Evolutionary conservation across 2,113 vertebrate species (phyloP).

Genomic region (Eulacestoma nigropectus): DNA sequence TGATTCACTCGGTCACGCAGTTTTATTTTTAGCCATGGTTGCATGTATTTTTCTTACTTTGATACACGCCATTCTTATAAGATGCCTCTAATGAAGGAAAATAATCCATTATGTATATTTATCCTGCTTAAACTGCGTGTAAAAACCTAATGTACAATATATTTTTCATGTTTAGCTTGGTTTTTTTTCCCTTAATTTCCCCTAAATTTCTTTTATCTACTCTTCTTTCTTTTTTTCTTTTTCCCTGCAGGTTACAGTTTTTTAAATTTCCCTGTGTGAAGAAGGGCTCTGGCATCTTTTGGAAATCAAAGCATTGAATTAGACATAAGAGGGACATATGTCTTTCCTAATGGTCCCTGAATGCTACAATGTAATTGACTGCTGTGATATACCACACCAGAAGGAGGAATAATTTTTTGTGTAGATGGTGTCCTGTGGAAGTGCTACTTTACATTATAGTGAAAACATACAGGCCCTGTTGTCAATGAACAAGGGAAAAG

Average conservation of each 20-base stretch:
- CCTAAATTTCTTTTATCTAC: background rate
- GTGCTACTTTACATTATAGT: background rate
- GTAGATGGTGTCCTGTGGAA: background rate
- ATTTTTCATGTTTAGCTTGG: background rate
- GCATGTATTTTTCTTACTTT: background rate
- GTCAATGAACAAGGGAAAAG: background rate
- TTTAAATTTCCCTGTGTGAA: background rate
- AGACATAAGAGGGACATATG: background rate
- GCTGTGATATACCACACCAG: background rate
- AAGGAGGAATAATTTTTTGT: slow-evolving; percentile 9
- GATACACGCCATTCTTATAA: background rate
- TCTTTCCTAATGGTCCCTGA: background rate
- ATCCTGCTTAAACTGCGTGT: background rate
- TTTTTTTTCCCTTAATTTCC: background rate
- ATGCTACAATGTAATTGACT: background rate
- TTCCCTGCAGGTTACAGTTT: background rate
- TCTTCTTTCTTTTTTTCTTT: background rate
- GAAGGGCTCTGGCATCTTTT: background rate
- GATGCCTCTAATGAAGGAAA: background rate
- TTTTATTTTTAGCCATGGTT: background rate
- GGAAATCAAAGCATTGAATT: background rate
- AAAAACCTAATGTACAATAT: background rate
- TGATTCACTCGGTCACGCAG: background rate
- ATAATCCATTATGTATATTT: background rate
- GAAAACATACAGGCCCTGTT: background rate